Evolutionary conservation across 1,140 invertebrate species (phyloP).

Genomic region (Matsumurasca onukii): DNA sequence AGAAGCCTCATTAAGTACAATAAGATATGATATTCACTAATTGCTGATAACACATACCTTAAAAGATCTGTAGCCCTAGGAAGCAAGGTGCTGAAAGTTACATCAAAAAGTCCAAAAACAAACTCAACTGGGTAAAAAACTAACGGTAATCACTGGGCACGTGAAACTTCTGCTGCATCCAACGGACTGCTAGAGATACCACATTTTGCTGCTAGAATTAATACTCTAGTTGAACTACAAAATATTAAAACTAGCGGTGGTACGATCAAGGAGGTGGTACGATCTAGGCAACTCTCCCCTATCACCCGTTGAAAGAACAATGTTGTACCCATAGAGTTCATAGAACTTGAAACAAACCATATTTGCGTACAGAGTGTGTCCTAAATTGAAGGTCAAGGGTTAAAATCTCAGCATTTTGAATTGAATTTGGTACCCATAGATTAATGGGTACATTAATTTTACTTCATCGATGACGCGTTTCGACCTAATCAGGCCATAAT

Average conservation of each 20-base stretch:
- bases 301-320: too few species aligned
- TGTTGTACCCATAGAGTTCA: too few species aligned
- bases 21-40: not conserved
- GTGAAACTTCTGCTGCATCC: not conserved
- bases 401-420: too few species aligned
- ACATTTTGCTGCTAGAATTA: not conserved
- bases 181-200: not conserved
- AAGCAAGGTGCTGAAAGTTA: not conserved
- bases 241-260: too few species aligned
- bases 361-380: too few species aligned
- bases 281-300: conserved; percentile 17
- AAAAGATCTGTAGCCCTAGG: not conserved
- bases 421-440: too few species aligned
- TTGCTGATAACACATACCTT: not conserved
- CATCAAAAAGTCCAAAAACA: not conserved
- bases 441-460: too few species aligned
- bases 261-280: too few species aligned
- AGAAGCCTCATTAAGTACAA: not conserved
- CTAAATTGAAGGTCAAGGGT: too few species aligned
- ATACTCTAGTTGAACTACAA: not conserved
- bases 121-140: not conserved
- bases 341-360: too few species aligned
- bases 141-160: not conserved
- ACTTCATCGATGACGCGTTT: too few species aligned
- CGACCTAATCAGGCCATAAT: too few species aligned